Conservation (phyloP, 2,797 vertebrate species). For the Micropoecilia bifurca region DNA sequence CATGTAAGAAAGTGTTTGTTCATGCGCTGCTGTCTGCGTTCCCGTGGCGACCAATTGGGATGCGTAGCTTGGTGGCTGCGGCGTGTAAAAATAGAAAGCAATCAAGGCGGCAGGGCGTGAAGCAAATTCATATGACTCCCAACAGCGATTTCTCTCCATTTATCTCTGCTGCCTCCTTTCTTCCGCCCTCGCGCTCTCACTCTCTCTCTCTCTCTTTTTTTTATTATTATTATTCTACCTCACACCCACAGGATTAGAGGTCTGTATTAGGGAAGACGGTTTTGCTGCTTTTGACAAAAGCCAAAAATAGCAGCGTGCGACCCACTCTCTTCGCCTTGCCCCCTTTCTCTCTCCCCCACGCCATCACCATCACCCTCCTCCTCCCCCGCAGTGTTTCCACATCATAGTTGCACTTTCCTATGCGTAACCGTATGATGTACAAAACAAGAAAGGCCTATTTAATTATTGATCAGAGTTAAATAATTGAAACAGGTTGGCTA, state of each 20-base stretch:
- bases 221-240: slow-evolving; percentile 67
- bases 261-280: slow-evolving; percentile 73
- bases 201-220: slow-evolving; percentile 14
- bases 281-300: slow-evolving; percentile 78
- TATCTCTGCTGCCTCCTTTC: slow-evolving; percentile 71
- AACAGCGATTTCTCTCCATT: slow-evolving; percentile 78
- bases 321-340: slow-evolving; percentile 61
- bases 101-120: slow-evolving; percentile 82
- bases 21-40: slow-evolving; percentile 79
- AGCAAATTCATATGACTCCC: slow-evolving; percentile 82
- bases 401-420: slow-evolving; percentile 52
- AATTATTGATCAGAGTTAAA: slow-evolving; percentile 72
- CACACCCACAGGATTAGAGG: slow-evolving; percentile 79
- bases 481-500: slow-evolving; percentile 66
- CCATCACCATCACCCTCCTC: slow-evolving; percentile 30
- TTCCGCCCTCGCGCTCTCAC: slow-evolving; percentile 55
- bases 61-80: slow-evolving; percentile 78
- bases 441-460: slow-evolving; percentile 48
- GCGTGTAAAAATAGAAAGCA: slow-evolving; percentile 89
- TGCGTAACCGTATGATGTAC: slow-evolving; percentile 51
- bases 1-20: slow-evolving; percentile 75
- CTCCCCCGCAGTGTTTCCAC: slow-evolving; percentile 47
- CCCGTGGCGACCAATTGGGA: slow-evolving; percentile 84
- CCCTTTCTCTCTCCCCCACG: background rate
- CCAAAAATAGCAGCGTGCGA: slow-evolving; percentile 79